Evolutionary conservation across 2,797 vertebrate species (phyloP).

Genomic region (Ictinia mississippiensis): DNA sequence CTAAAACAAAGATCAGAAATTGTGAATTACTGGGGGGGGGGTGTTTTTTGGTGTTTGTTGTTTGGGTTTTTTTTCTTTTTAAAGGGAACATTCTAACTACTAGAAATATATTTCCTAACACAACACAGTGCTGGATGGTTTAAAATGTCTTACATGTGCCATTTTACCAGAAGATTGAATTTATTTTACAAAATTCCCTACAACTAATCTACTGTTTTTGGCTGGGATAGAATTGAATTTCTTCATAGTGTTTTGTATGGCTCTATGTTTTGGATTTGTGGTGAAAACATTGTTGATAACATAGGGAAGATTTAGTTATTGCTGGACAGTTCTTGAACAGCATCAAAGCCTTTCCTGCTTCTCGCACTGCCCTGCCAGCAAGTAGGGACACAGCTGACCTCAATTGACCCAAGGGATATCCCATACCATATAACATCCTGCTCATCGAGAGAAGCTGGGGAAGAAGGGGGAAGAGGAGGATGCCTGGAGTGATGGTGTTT

Average conservation of each 20-base stretch:
- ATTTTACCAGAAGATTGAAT: background rate
- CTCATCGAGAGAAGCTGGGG: background rate
- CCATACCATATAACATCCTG: no score
- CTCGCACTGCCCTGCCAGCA: background rate
- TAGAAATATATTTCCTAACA: background rate
- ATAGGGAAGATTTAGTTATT: background rate
- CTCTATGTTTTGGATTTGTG: background rate
- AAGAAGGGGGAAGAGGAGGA: background rate
- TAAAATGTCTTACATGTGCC: accelerated
- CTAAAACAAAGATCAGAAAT: background rate
- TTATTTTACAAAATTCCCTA: accelerated
- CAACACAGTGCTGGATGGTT: background rate
- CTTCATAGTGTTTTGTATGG: background rate
- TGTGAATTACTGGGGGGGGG: background rate
- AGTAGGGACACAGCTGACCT: background rate
- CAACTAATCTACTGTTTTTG: background rate
- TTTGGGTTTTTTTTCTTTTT: background rate
- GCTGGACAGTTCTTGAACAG: background rate
- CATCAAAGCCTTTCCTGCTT: background rate
- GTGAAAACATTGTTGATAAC: background rate
- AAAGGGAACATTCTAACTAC: background rate
- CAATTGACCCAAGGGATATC: background rate
- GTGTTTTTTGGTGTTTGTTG: background rate
- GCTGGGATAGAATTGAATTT: background rate
- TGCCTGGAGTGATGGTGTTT: accelerated